Evolutionary conservation across 2,888 invertebrate genomes (phyloP).

Genomic region (Villa cingulata): DNA sequence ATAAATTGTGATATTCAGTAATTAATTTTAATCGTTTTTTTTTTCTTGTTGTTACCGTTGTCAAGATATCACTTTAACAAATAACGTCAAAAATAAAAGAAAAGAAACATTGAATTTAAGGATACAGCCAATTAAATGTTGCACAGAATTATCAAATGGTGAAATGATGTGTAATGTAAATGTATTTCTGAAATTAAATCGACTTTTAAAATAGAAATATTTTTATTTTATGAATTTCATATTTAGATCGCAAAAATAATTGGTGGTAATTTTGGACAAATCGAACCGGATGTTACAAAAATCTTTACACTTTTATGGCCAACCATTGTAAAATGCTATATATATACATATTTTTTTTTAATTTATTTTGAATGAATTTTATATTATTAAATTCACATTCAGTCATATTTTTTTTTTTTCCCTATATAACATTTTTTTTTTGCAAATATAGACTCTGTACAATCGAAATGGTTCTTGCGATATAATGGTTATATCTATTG

Average conservation of each 20-base stretch:
- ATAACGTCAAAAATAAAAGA: slow-evolving; percentile 15
- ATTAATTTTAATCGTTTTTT: not conserved
- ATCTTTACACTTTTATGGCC: slow-evolving; percentile 29
- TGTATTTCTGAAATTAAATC: not conserved
- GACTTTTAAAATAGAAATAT: not conserved
- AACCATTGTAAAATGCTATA: slow-evolving; percentile 23
- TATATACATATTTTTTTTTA: too few species aligned
- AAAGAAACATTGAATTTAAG: slow-evolving; percentile 13
- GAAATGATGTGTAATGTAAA: slow-evolving; percentile 15
- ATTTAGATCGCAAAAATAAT: slow-evolving; percentile 21
- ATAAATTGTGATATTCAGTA: not conserved
- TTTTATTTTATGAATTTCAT: not conserved
- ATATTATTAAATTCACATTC: not conserved
- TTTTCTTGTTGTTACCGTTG: not conserved
- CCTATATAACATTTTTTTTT: too few species aligned
- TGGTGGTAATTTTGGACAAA: slow-evolving; percentile 27
- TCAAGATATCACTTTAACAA: slow-evolving; percentile 24
- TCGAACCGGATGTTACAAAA: slow-evolving; percentile 22
- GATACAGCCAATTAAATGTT: slow-evolving; percentile 20
- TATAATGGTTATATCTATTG: slow-evolving; percentile 17
- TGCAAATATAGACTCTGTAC: slow-evolving; percentile 28
- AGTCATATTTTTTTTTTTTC: not conserved
- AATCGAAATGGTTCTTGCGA: slow-evolving; percentile 30
- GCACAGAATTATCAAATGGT: slow-evolving; percentile 20
- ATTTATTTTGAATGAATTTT: not conserved